phyloP scores from a whole-genome alignment of 2,888 invertebrate genomes.

The Chrysodeixis includens region DNA sequence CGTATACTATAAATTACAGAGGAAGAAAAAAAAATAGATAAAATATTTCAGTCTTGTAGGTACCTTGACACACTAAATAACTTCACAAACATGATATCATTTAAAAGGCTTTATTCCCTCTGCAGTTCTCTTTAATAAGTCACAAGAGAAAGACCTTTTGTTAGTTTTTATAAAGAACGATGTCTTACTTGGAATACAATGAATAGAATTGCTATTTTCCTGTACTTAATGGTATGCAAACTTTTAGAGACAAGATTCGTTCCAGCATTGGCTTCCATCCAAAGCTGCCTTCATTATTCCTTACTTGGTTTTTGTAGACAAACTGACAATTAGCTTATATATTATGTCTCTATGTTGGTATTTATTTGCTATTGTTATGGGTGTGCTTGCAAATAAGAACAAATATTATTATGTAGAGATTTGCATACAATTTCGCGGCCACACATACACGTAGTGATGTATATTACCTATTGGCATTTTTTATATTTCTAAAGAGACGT shows the following conservation, averaged over 20 bases:
- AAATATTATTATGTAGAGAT: no score
- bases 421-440: no score
- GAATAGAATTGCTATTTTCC: constrained; percentile 41
- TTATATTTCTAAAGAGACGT: no score
- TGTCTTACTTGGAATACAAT: constrained; percentile 33
- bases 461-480: no score
- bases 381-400: no score
- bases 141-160: constrained; percentile 29
- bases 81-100: not conserved
- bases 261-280: constrained; percentile 41
- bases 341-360: constrained; percentile 14
- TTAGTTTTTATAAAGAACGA: constrained; percentile 30
- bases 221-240: constrained; percentile 46
- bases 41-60: no score
- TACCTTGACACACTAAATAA: not conserved
- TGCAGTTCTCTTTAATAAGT: constrained; percentile 5
- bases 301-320: constrained; percentile 18
- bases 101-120: not conserved
- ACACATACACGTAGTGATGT: no score
- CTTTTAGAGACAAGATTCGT: constrained; percentile 49
- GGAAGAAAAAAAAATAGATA: no score
- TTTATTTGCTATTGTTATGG: constrained; percentile 11
- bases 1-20: no score
- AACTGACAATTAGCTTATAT: constrained; percentile 38
- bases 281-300: constrained; percentile 31